Conservation (phyloP, 2,113 vertebrate species). For the Vulpes ferrilata region DNA sequence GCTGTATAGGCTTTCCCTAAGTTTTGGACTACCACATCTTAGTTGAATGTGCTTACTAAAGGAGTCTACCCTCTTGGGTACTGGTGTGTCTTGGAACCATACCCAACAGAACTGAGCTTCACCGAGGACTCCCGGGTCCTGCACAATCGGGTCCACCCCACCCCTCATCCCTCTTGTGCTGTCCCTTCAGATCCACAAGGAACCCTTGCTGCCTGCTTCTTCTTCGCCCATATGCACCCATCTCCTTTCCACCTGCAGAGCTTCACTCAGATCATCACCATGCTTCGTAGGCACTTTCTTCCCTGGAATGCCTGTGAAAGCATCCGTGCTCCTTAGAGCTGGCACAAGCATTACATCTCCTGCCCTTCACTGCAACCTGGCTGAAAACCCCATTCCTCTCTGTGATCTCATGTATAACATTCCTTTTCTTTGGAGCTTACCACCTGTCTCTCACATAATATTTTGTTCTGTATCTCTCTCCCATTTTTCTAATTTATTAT, state of each 20-base stretch:
- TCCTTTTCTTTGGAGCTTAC: background rate
- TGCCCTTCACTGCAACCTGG: background rate
- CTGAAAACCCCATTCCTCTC: background rate
- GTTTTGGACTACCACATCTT: background rate
- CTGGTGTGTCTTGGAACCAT: background rate
- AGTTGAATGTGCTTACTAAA: conserved; percentile 35
- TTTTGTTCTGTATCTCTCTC: background rate
- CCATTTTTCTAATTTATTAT: background rate
- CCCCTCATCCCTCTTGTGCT: background rate
- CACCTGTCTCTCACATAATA: background rate
- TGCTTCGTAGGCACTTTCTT: background rate
- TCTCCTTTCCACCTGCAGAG: background rate
- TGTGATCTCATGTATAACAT: accelerated
- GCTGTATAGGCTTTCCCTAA: background rate
- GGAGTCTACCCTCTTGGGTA: background rate
- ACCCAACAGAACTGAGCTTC: background rate
- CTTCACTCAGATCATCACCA: background rate
- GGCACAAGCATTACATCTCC: background rate
- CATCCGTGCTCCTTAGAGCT: background rate
- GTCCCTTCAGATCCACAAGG: background rate
- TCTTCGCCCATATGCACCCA: background rate
- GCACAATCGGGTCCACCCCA: background rate
- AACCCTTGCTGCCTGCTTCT: background rate
- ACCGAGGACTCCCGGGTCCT: background rate
- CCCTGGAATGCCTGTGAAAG: background rate